phyloP scores from a whole-genome alignment of 2,888 invertebrate species.

The Ormyrus pomaceus region DNA sequence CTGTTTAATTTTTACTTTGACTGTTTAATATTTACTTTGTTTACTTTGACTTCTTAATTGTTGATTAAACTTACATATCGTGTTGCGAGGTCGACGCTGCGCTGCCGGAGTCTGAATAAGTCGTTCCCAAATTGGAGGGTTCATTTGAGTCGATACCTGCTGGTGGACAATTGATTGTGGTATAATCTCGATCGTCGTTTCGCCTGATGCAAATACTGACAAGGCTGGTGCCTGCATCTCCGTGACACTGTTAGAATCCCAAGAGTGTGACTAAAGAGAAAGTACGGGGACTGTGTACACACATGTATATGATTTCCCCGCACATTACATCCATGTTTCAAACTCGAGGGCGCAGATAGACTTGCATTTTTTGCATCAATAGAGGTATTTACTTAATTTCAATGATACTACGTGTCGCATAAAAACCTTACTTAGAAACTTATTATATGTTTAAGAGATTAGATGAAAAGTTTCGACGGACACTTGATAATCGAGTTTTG shows the following conservation, averaged over 20 bases:
- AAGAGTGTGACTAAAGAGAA: slow-evolving; percentile 70
- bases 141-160: neutral
- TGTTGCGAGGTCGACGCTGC: slow-evolving; percentile 4
- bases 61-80: slow-evolving; percentile 29
- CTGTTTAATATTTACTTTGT: too few relatives aligned
- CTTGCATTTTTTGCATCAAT: neutral
- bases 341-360: neutral
- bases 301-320: slow-evolving; percentile 61
- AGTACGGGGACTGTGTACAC: slow-evolving; percentile 64
- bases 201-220: slow-evolving; percentile 54
- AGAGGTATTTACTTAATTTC: neutral
- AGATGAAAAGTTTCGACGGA: slow-evolving; percentile 19
- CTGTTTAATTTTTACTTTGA: too few relatives aligned
- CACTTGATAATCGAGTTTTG: neutral
- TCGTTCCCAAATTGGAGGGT: neutral
- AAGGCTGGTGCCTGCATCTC: slow-evolving; percentile 71
- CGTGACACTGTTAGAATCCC: slow-evolving; percentile 74
- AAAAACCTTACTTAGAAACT: neutral
- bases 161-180: neutral
- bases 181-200: neutral
- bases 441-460: slow-evolving; percentile 4
- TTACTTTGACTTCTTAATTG: too few relatives aligned
- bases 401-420: slow-evolving; percentile 7
- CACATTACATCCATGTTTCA: slow-evolving; percentile 53
- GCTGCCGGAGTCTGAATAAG: slow-evolving; percentile 5